Base-by-base conservation (phyloP, 2,888 invertebrate species). In the Idaea dimidiata region DNA sequence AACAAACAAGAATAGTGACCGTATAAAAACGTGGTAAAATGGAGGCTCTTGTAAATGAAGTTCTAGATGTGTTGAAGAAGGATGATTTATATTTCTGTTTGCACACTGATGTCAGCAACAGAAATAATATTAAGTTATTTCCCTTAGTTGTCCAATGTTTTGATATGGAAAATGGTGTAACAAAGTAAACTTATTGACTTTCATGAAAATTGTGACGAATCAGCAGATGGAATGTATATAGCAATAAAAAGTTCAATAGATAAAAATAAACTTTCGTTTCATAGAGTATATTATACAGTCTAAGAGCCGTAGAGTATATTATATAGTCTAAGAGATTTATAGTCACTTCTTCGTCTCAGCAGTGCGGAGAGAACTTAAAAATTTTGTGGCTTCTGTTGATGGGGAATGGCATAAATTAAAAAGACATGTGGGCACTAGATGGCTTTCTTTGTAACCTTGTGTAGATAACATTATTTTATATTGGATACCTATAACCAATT, bases 271-370 rank as follows among this genome's bases (percentile, higher is more conserved):
- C 32, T 79, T 16, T 66, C 73, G 33, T 77, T 76, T 56, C 33
- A 73, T 65, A 57, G 66, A 62, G 67, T 79, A 64, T 77, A 78
- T 70, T 79, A 64, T 77, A 78, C 70, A 75, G 73, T 4, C 59
- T 81, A 14, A 81, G 79, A 72, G 79, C 79, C 33, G 59, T 67
- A 67, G 68, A 18, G 32, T 65, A 16, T 64, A 68, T 62, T 66
- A 66, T 61, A 33, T 68, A 54, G 61, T 70, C 53, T 66, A 66
- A 65, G 67, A 72, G 66, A 70, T 69, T 1, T 72, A 67, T 57
- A 64, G 61, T n/a, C 64, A 69, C 70, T 68, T 68, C 65, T 68
- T 70, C 0, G 57, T 61, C 6, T 71, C 66, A 54, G 67, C 72
- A 16, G 55, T 56, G 5, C 60, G 68, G 14, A 60, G 71, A 67